Evolutionary conservation across 1,140 invertebrate genomes (phyloP).

Genomic region (Akabosia matsudoensis): DNA sequence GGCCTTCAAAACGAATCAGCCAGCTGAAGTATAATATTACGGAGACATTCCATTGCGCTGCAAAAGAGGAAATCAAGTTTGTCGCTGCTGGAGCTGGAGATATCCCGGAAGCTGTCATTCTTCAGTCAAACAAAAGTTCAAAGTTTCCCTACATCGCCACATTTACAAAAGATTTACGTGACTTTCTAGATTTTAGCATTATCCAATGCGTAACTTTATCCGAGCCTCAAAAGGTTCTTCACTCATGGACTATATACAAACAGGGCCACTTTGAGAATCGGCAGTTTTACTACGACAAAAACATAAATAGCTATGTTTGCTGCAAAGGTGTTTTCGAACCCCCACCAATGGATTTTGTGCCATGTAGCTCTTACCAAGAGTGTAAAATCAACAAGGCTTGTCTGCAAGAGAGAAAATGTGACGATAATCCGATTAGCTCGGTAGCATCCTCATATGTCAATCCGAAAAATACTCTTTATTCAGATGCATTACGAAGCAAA

Average conservation of each 20-base stretch:
- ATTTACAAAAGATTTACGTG: conserved; percentile 27
- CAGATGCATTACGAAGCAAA: neutral
- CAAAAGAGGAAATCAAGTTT: conserved; percentile 27
- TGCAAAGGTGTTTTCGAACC: conserved; percentile 34
- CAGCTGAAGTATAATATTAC: neutral
- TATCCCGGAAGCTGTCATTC: neutral
- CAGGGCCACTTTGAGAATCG: conserved; percentile 30
- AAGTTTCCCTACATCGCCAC: conserved; percentile 26
- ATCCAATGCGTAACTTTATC: conserved; percentile 27
- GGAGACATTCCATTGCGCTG: conserved; percentile 29
- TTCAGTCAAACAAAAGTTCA: conserved; percentile 21
- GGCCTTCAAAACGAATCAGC: conserved; percentile 26
- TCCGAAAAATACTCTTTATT: conserved; percentile 5
- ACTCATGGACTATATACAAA: conserved; percentile 28
- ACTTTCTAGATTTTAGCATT: conserved; percentile 32
- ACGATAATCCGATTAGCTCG: neutral
- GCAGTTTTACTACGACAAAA: conserved; percentile 30
- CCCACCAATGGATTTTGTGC: conserved; percentile 31
- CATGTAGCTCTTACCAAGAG: conserved; percentile 31
- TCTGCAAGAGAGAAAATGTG: conserved; percentile 25
- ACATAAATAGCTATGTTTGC: conserved; percentile 30
- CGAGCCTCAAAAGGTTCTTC: conserved; percentile 12
- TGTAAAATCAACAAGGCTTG: conserved; percentile 38
- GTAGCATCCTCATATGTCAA: conserved; percentile 13
- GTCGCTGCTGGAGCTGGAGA: conserved; percentile 9